Base-by-base conservation (phyloP, 2,113 vertebrate genomes). In the Mus pahari region DNA sequence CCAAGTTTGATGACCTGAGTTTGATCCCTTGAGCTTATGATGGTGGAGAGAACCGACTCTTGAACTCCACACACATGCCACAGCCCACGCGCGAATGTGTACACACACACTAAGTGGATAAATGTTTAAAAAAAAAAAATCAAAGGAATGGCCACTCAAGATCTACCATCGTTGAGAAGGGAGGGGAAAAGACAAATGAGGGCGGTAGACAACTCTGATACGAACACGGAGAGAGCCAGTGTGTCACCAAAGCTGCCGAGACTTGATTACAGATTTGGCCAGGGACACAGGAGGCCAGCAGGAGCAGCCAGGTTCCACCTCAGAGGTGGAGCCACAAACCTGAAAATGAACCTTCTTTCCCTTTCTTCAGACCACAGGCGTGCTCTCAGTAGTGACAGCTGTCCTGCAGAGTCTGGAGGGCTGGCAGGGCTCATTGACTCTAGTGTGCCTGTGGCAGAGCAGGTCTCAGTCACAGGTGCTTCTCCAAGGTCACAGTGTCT, bases 401-500 rank as follows among this genome's bases (percentile, higher is more conserved):
- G 3, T n/a, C 31, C 22, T 0, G 0, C 86, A 91, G 87, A 93
- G 48, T 33, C 86, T 62, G 81, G 96, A 98, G 96, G 96, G 82
- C 96, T 92, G 96, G 96, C 94, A 97, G 97, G 94, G 89, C 96
- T 89, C 74, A 74, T 96, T 58, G 89, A 93, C 91, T 88, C 86
- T 36, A 87, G 88, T 55, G 55, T 0, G 74, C 96, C 96, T 58
- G 12, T 96, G 95, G 95, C 95, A 97, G 94, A 96, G 89, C 68
- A 70, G 96, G 91, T 93, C 94, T 86, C 1, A 45, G 77, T 48
- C 1, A n/a, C 0, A 0, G 36, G 96, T 0, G 9, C 55, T 96
- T 95, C 90, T 96, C 89, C 89, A 93, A 98, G 97, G 97, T 96
- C 97, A 55, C 86, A 79, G 81, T 94, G 90, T 97, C 96, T 96